Conservation (phyloP, 2,888 invertebrate genomes). For the Tetranychus truncatus region DNA sequence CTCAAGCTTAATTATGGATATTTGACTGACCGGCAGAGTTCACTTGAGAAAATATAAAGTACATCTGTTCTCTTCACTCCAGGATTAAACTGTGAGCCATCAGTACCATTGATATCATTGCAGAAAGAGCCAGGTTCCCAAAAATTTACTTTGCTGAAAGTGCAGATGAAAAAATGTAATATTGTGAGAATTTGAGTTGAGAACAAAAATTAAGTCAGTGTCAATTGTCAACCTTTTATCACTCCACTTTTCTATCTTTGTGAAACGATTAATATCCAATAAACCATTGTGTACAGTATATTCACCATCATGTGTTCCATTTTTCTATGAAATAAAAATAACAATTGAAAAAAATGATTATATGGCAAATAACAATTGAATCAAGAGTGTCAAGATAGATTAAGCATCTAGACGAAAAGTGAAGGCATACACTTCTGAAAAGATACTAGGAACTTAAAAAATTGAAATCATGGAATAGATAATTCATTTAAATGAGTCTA, state of each 20-base stretch:
- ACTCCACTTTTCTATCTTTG: slow-evolving; percentile 17
- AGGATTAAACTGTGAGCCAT: slow-evolving; percentile 11
- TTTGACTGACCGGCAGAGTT: slow-evolving; percentile 5
- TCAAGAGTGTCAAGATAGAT: neutral
- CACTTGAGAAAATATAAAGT: neutral
- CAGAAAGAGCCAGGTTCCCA: slow-evolving; percentile 11
- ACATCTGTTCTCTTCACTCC: neutral
- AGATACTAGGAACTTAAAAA: no score
- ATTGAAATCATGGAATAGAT: neutral
- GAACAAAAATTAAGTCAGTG: neutral
- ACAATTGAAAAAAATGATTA: neutral
- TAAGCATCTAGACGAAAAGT: no score
- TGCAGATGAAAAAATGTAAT: neutral
- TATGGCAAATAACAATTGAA: neutral
- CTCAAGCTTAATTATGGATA: neutral
- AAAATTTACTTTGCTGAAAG: slow-evolving; percentile 19
- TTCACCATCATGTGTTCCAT: slow-evolving; percentile 3
- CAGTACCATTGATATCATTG: slow-evolving; percentile 7
- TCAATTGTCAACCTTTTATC: slow-evolving; percentile 15
- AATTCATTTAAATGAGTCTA: neutral
- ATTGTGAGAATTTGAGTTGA: neutral
- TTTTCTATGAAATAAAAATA: neutral
- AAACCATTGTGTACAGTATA: neutral
- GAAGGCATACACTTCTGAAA: no score
- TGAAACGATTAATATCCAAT: slow-evolving; percentile 4